A percentile compares a stretch with the other conserved stretches of the same genome.
Evolutionary conservation across 2,113 vertebrate species (phyloP).

Genomic region (Pantherophis guttatus): DNA sequence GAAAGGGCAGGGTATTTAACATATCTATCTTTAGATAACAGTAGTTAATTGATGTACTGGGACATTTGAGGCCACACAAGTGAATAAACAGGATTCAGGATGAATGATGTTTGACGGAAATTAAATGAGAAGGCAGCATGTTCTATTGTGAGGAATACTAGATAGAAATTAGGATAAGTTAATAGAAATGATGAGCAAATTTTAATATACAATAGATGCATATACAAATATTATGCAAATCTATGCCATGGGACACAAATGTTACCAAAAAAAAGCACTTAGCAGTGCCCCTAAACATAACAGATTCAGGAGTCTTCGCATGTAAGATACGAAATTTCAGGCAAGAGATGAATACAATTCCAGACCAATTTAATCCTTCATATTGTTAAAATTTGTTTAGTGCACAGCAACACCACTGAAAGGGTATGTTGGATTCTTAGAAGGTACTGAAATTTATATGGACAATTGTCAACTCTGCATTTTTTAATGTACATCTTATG

Average conservation of each 20-base stretch:
- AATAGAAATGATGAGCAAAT: background rate
- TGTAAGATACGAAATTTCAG: background rate
- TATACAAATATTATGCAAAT: background rate
- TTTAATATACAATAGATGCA: background rate
- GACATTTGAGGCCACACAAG: background rate
- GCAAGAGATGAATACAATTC: background rate
- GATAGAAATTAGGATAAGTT: background rate
- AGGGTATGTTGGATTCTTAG: background rate
- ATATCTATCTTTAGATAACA: background rate
- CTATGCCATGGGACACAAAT: background rate
- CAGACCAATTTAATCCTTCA: background rate
- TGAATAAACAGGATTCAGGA: slow-evolving; percentile 4
- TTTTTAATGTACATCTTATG: background rate
- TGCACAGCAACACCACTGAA: background rate
- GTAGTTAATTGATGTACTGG: background rate
- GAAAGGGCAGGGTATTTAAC: slow-evolving; percentile 4
- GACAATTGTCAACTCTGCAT: background rate
- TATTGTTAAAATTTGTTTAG: background rate
- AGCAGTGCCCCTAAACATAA: background rate
- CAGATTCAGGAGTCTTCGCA: background rate
- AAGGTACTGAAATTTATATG: background rate
- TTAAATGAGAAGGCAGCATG: background rate
- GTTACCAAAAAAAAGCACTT: background rate
- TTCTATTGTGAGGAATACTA: background rate
- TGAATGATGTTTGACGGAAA: slow-evolving; percentile 6